Base-by-base conservation (phyloP, 2,888 invertebrate species). In the Sphaerophoria rueppellii region DNA sequence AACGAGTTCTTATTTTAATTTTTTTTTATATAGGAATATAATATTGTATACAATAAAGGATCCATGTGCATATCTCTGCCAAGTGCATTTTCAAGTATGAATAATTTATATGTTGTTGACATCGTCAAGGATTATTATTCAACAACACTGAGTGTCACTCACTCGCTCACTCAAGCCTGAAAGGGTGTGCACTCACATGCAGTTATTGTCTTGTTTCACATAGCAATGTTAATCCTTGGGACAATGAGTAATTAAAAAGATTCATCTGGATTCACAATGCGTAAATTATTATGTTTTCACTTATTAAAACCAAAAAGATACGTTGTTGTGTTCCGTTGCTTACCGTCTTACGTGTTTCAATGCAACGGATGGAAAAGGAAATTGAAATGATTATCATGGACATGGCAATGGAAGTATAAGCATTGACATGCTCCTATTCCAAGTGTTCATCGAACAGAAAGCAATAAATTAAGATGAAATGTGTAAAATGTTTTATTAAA, bases 211-310 rank as follows among this genome's bases (percentile, higher is more conserved):
- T 67, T 67, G 54, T 67, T 67, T 54, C 24, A 54, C 54, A 54
- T 40, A 24, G 24, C 24, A 24, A 67, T 67, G 67, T 54, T 67
- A 52, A 67, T 67, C 67, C 67, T 67, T 67, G 67, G 5, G 54
- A 67, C 67, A 67, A 67, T 67, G 67, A 54, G 67, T 67, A 67
- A 67, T 67, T 67, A 52, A 67, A 67, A 67, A 67, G 67, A 67
- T 67, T 67, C 67, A 67, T 54, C 52, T 67, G 67, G 67, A 67
- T 67, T 43, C 67, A 67, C 37, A 54, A 40, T 32, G 52, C 67
- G 67, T 67, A 40, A 67, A 67, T 67, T 67, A 67, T 67, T 67
- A 34, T 67, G 32, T 54, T 67, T 67, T 67, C 67, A 40, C 67
- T 67, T 67, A 67, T 54, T 67, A 32, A 24, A 67, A 54, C 67